Conservation (phyloP, 2,888 invertebrate species). For the Amphiduros pacificus region DNA sequence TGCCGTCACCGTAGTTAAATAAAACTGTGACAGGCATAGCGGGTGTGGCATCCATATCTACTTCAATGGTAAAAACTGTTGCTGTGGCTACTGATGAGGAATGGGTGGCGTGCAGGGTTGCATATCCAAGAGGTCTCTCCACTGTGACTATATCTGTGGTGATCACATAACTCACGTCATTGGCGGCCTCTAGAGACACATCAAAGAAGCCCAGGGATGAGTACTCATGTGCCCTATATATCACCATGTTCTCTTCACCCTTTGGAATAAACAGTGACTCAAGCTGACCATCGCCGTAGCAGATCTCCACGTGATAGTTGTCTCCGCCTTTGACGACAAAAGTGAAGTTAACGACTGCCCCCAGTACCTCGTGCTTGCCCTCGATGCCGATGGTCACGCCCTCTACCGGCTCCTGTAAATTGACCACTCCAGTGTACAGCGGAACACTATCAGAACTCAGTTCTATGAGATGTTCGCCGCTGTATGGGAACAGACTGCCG, state of each 20-base stretch:
- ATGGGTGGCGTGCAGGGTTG: slow-evolving; percentile 31
- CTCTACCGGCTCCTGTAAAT: slow-evolving; percentile 11
- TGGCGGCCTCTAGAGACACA: slow-evolving; percentile 37
- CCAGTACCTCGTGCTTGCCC: slow-evolving; percentile 3
- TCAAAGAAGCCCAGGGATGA: slow-evolving; percentile 41
- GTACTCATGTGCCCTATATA: slow-evolving; percentile 28
- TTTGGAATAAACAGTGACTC: slow-evolving; percentile 34
- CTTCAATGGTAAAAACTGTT: slow-evolving; percentile 37
- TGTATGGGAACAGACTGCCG: slow-evolving; percentile 2
- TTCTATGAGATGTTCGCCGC: slow-evolving; percentile 17
- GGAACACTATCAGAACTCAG: background rate
- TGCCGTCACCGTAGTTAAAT: slow-evolving; percentile 46
- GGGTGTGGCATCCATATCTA: slow-evolving; percentile 37
- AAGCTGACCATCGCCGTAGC: slow-evolving; percentile 39
- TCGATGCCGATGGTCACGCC: background rate
- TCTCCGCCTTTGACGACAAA: slow-evolving; percentile 39
- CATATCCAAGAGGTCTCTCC: slow-evolving; percentile 44
- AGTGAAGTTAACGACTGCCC: slow-evolving; percentile 38
- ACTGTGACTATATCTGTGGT: slow-evolving; percentile 40
- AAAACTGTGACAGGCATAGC: slow-evolving; percentile 34
- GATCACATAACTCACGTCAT: slow-evolving; percentile 40
- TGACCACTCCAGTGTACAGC: slow-evolving; percentile 12
- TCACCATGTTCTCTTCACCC: background rate
- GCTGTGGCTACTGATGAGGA: slow-evolving; percentile 38
- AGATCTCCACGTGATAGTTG: slow-evolving; percentile 38